Base-by-base conservation (phyloP, 2,888 invertebrate species). In the Schizotus pectinicornis region DNA sequence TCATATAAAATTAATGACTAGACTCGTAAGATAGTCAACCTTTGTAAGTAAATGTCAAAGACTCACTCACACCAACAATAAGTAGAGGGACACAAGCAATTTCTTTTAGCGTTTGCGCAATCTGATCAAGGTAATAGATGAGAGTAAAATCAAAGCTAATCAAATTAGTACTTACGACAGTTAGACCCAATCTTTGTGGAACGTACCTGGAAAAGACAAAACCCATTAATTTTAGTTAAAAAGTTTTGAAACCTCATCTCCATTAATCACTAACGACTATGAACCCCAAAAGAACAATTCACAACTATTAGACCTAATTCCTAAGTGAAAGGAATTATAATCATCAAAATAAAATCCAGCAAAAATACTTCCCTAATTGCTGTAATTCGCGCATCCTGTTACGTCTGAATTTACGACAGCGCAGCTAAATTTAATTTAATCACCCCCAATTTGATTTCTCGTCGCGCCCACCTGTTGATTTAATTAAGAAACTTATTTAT, bases 151-250 rank as follows among this genome's bases (percentile, higher is more conserved):
- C 22, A 22, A 22, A 34, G 6, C 14, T 7, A 33, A 32, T 42
- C 36, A 9, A 43, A 38, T 7, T 14, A 33, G 33, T 56, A 56
- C 56, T 50, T 51, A 57, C 49, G 38, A 22, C 22, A 22, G 35
- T 37, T 53, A 32, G 22, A 33, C 9, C 7, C 22, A 12, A 32
- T 34, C 46, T 53, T 37, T 12, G 30, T 14, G 42, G 36, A 50
- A 65, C 67, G 45, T 65, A 67, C 67, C 67, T 67, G 65, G 46
- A 67, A 67, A 48, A 63, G 61, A 58, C 57, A 61, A 62, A 59
- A 49, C 2, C 22, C 51, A 50, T 48, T 43, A 39, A 54, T 60
- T 31, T 8, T 7, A 22, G 22, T 48, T 37, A 38, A 47, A 47
- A 14, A 30, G 30, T 41, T 41, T 41, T 41, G 22, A 22, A 22